Evolutionary conservation across 1,140 invertebrate genomes (phyloP).

Genomic region (Campoletis sonorensis): DNA sequence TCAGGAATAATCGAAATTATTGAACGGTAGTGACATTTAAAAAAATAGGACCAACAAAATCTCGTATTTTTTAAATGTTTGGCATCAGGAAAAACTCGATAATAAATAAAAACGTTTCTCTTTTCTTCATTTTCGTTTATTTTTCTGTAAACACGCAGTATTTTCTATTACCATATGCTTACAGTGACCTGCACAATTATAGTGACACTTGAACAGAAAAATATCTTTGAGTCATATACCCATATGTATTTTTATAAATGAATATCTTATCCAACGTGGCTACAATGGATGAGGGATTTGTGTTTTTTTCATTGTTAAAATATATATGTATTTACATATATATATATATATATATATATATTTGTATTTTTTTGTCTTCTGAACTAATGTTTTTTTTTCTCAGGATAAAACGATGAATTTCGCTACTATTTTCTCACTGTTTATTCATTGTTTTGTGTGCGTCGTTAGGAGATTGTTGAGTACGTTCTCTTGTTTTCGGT

Average conservation of each 20-base stretch:
- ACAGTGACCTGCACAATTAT: constrained; percentile 65
- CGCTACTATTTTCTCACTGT: constrained; percentile 31
- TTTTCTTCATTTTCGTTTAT: neutral
- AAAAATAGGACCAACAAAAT: too few species aligned
- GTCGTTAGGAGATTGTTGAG: constrained; percentile 40
- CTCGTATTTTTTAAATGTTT: neutral
- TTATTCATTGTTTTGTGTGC: constrained; percentile 59
- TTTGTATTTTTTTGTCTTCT: constrained; percentile 5
- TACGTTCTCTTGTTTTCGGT: neutral
- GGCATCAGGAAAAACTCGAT: neutral
- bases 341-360: constrained; percentile 5
- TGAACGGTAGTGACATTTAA: too few species aligned
- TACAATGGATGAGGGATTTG: constrained; percentile 41
- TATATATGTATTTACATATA: constrained; percentile 32
- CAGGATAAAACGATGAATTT: constrained; percentile 52
- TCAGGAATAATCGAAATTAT: too few species aligned
- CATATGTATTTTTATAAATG: constrained; percentile 22
- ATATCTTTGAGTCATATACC: neutral
- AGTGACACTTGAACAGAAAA: constrained; percentile 62
- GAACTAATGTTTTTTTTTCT: constrained; percentile 13
- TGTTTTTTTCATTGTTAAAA: constrained; percentile 44
- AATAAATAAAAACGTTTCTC: constrained; percentile 6
- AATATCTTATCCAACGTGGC: constrained; percentile 48
- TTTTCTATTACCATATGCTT: constrained; percentile 65
- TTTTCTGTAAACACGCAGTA: constrained; percentile 63